phyloP scores from a whole-genome alignment of 2,113 vertebrate species.

The Notarius lentiginosus region DNA sequence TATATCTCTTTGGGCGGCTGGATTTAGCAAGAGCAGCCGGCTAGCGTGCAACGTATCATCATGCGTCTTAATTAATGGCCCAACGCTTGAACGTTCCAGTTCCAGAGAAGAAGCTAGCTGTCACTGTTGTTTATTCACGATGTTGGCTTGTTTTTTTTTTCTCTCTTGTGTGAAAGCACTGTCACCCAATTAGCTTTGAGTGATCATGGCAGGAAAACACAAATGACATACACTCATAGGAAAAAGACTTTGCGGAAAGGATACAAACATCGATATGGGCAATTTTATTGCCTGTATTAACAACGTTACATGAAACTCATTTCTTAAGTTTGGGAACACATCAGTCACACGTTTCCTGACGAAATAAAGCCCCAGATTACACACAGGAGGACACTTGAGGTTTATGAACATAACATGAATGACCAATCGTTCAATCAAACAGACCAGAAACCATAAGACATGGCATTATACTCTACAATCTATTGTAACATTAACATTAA shows the following conservation, averaged over 20 bases:
- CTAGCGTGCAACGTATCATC: conserved; percentile 65
- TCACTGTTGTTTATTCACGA: conserved; percentile 59
- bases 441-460: no score
- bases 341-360: background rate
- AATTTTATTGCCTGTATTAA: background rate
- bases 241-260: background rate
- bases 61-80: conserved; percentile 73
- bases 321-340: no score
- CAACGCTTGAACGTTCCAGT: conserved; percentile 63
- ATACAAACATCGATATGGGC: background rate
- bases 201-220: conserved; percentile 48
- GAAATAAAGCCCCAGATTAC: background rate
- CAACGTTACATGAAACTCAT: background rate
- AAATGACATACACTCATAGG: conserved; percentile 14
- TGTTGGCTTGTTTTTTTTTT: conserved; percentile 30
- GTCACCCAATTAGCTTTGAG: conserved; percentile 56
- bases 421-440: no score
- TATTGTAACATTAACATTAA: no score
- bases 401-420: no score
- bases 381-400: background rate
- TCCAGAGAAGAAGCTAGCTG: conserved; percentile 59
- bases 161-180: conserved; percentile 41
- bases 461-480: no score
- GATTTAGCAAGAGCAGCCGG: conserved; percentile 32
- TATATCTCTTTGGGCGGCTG: conserved; percentile 31